These are phyloP conservation scores for Coccyzus lansbergi DNA, from an alignment of 2,797 vertebrate species.

Conservation along the genomic window DNA sequence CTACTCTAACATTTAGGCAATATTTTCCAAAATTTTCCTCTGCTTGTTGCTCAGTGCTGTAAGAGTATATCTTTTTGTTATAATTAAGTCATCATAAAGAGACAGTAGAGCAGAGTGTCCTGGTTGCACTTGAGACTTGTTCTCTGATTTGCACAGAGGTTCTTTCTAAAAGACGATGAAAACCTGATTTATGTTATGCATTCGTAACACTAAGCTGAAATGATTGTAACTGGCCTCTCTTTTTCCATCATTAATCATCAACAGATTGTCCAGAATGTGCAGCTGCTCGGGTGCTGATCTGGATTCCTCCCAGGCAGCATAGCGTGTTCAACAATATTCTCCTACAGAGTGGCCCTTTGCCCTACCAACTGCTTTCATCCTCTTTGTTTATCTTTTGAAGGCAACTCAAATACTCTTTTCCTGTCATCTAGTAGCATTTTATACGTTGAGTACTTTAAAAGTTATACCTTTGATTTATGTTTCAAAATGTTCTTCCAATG, in stretches of 20 bases:
- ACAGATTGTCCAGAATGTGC: slow-evolving; percentile 46
- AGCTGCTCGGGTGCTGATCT: slow-evolving; percentile 46
- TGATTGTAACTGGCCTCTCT: background rate
- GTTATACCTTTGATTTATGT: background rate
- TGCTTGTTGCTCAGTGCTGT: background rate
- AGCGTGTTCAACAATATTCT: background rate
- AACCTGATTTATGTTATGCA: slow-evolving; percentile 18
- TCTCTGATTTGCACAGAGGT: background rate
- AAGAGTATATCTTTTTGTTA: background rate
- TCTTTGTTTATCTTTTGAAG: slow-evolving; percentile 30
- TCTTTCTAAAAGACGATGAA: slow-evolving; percentile 13
- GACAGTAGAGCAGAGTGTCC: background rate
- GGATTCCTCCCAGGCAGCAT: slow-evolving; percentile 22
- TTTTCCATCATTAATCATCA: slow-evolving; percentile 39
- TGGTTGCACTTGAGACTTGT: background rate
- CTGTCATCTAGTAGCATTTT: background rate
- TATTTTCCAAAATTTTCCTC: background rate
- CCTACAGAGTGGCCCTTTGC: background rate
- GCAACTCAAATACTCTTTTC: background rate
- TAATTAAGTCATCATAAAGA: background rate
- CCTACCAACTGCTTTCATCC: background rate
- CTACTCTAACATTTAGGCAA: background rate
- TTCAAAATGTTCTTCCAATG: slow-evolving; percentile 1
- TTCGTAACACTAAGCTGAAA: background rate
- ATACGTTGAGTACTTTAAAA: background rate